A percentile compares a stretch with the other conserved stretches of the same genome.
phyloP scores from a whole-genome alignment of 2,797 vertebrate species.

The Liasis olivaceus region DNA sequence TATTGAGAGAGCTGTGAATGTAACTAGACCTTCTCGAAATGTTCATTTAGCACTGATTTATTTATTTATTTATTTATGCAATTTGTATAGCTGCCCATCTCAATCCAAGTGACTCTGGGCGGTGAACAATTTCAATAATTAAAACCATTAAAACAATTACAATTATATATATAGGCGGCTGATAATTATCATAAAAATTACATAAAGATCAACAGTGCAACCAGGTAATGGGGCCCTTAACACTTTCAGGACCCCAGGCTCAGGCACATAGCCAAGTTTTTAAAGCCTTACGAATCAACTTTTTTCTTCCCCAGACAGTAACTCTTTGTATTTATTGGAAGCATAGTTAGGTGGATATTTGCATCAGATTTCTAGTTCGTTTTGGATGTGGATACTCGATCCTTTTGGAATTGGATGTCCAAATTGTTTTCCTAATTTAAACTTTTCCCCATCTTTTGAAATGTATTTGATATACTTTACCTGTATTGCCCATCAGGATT shows the following conservation, averaged over 20 bases:
- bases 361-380: not conserved
- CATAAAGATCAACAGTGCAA: no score
- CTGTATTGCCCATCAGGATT: not conserved
- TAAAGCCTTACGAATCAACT: constrained; percentile 4
- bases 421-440: not conserved
- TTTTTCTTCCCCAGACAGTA: not conserved
- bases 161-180: no score
- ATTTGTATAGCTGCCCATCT: no score
- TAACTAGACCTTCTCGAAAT: constrained; percentile 56
- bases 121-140: no score
- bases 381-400: not conserved
- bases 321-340: constrained; percentile 2
- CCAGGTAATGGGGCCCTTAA: no score
- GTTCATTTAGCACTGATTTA: constrained; percentile 41
- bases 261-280: no score
- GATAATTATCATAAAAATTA: no score
- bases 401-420: not conserved
- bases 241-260: no score
- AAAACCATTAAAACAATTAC: no score
- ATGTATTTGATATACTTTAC: not conserved
- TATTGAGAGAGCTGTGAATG: constrained; percentile 52
- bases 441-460: not conserved
- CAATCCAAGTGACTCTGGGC: no score
- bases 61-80: no score
- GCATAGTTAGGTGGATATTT: not conserved